Evolutionary conservation across 2,797 vertebrate genomes (phyloP).

Genomic region (Champsocephalus esox): DNA sequence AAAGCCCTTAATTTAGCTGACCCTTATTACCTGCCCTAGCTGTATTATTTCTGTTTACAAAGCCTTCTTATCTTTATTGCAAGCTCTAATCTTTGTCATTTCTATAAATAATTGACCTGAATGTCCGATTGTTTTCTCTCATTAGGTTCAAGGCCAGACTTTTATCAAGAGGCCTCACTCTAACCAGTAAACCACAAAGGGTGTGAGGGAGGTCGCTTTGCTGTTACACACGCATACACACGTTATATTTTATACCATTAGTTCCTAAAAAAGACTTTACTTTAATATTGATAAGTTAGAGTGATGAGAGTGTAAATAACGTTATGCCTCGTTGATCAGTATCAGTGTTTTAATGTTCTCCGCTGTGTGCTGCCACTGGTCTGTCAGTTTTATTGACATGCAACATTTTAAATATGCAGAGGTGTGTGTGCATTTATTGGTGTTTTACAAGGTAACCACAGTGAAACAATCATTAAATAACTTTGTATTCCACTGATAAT

Average conservation of each 20-base stretch:
- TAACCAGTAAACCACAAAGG: slow-evolving; percentile 45
- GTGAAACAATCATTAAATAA: background rate
- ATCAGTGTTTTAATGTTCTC: background rate
- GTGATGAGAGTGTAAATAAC: slow-evolving; percentile 2
- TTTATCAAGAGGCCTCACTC: slow-evolving; percentile 65
- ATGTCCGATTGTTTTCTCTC: slow-evolving; percentile 39
- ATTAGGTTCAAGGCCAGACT: slow-evolving; percentile 73
- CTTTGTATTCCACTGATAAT: background rate
- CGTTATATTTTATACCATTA: too few species aligned
- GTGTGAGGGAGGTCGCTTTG: slow-evolving; percentile 2
- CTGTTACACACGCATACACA: too few species aligned
- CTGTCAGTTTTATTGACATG: too few species aligned
- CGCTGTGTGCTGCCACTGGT: too few species aligned
- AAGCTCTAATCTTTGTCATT: slow-evolving; percentile 46
- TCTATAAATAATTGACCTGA: slow-evolving; percentile 75
- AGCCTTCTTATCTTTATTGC: slow-evolving; percentile 58
- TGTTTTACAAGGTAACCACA: background rate
- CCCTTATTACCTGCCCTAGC: background rate
- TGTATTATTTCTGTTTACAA: slow-evolving; percentile 53
- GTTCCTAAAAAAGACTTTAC: background rate
- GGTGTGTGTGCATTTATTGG: background rate
- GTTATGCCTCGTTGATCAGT: background rate
- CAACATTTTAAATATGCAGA: background rate
- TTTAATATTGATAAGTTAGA: slow-evolving; percentile 8
- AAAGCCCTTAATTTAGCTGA: background rate